Evolutionary conservation across 2,888 invertebrate species (phyloP), one percentile per base, ranked within the genome.

Genomic region (Sussaba pulchella): DNA sequence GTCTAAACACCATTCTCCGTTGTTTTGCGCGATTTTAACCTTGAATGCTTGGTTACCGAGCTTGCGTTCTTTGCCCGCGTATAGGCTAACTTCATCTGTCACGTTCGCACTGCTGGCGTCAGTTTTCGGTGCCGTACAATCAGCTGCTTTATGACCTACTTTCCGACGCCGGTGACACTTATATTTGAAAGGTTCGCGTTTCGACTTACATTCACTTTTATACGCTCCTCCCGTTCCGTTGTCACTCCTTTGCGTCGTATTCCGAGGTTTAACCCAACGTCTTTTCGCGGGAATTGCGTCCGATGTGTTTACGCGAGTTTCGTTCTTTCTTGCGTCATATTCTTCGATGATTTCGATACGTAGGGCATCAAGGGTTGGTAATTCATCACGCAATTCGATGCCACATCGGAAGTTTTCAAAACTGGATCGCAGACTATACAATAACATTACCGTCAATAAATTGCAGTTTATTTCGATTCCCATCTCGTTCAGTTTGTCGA

Each of bases 331-430:
- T 87, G 85, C 84, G 17, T 82, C 85, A 36, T 21, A 52, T 82
- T 88, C 87, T 82, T 89, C 88, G 10, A 87, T 43, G 8, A 88
- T 88, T 85, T 90, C 89, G 24, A 87, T 82, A 63, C 84, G 81
- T 14, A 89, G 69, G 12, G 61, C 66, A 43, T 89, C 88, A 5
- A 86, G 85, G 2, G 26, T 66, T 1, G 89, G 89, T 17, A 90
- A 70, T 3, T 83, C 81, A 64, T 91, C 91, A 1, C 89, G 81
- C 1, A 90, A 87, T 78, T 92, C 89, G 6, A 91, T 88, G 31
- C 4, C 31, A 31, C 31, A 31, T 6, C 31, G 2, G 31, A 31
- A 31, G 6, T 31, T 31, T 31, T 31, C 31, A 6, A 31, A 31
- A 6, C 31, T 31, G 6, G 31, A 31, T 31, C 4, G 31, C 31